Evolutionary conservation across 2,888 invertebrate genomes (phyloP).

Genomic region (Agonum fuliginosum): DNA sequence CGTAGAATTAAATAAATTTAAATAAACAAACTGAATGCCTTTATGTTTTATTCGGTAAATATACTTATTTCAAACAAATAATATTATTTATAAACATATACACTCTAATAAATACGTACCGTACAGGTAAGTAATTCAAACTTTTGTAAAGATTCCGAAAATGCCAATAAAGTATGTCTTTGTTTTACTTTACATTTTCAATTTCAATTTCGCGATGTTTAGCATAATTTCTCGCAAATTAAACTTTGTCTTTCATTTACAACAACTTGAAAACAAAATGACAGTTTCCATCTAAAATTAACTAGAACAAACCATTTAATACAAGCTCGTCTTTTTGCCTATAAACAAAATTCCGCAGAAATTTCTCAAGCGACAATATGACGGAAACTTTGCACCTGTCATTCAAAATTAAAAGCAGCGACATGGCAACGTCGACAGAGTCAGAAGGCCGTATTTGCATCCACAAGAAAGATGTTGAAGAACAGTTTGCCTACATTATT

Average conservation of each 20-base stretch:
- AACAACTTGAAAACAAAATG: slow-evolving; percentile 25
- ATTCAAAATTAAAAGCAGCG: slow-evolving; percentile 39
- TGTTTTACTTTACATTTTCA: no score
- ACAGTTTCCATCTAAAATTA: slow-evolving; percentile 24
- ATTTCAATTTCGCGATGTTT: not conserved
- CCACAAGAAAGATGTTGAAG: not conserved
- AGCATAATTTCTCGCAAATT: slow-evolving; percentile 11
- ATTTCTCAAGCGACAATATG: slow-evolving; percentile 8
- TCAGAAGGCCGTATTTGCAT: slow-evolving; percentile 12
- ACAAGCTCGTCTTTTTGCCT: slow-evolving; percentile 24
- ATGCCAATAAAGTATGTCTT: no score
- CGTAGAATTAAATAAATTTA: no score
- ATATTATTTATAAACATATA: no score
- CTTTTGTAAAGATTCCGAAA: no score
- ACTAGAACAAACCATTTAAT: slow-evolving; percentile 29
- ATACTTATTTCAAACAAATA: no score
- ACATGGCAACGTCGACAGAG: not conserved
- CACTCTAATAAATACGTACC: no score
- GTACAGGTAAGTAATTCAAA: no score
- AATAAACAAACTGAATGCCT: no score
- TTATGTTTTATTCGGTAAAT: no score
- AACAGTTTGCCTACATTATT: slow-evolving; percentile 46
- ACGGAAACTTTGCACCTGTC: slow-evolving; percentile 43
- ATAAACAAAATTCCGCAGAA: slow-evolving; percentile 28
- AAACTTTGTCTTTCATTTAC: not conserved